Evolutionary conservation across 2,113 vertebrate species (phyloP).

Genomic region (Alosa alosa): DNA sequence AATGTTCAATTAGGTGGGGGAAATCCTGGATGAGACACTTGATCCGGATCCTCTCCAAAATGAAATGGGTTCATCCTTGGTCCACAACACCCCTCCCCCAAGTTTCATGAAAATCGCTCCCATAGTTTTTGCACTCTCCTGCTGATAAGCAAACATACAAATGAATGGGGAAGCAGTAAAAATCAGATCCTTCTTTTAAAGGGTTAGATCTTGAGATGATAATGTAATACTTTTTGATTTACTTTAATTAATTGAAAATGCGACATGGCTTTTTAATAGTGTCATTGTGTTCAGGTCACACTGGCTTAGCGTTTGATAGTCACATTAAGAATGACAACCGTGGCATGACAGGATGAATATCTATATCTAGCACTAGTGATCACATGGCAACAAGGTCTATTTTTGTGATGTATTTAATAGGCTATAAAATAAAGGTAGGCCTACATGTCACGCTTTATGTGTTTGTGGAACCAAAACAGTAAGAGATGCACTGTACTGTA

Average conservation of each 20-base stretch:
- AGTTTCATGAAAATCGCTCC: too few species aligned
- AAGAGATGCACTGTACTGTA: background rate
- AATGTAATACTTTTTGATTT: background rate
- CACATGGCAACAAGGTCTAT: slow-evolving; percentile 17
- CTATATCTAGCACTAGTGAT: background rate
- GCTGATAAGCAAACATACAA: too few species aligned
- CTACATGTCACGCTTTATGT: background rate
- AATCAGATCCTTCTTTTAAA: background rate
- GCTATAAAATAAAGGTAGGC: background rate
- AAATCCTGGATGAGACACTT: too few species aligned
- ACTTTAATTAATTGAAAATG: background rate
- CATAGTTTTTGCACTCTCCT: too few species aligned
- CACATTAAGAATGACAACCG: background rate
- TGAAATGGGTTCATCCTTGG: too few species aligned
- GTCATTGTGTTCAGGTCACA: background rate
- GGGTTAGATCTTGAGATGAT: background rate
- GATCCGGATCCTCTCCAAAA: too few species aligned
- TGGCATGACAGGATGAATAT: background rate
- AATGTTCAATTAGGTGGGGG: too few species aligned
- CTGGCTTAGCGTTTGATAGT: background rate
- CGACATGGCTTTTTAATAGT: background rate
- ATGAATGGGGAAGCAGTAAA: too few species aligned
- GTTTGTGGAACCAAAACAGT: background rate
- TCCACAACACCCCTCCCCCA: too few species aligned
- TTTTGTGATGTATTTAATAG: background rate